Base-by-base conservation (phyloP, 2,113 vertebrate genomes). In the Alethe castanea region DNA sequence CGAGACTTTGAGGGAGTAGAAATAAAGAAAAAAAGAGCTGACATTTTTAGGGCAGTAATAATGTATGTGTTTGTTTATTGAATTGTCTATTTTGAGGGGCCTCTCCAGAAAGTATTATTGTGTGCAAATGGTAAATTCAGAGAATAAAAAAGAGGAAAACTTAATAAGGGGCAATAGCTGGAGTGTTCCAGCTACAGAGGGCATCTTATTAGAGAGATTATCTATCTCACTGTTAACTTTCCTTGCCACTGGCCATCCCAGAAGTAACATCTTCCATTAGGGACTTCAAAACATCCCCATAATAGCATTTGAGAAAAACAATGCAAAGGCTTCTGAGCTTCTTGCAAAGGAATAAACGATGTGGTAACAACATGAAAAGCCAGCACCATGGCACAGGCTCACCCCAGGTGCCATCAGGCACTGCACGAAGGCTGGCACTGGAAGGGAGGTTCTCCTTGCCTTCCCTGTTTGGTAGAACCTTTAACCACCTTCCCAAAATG, bases 31-130 rank as follows among this genome's bases (percentile, higher is more conserved):
- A 66, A 42, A 35, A 40, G 28, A 38, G 18, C n/a, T 61, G 42
- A 60, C 47, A 11, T 29, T 94, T 93, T 94, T 50, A 36, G 4
- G 7, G 48, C 79, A 92, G 67, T 88, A 89, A 47, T 95, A 88
- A 79, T 91, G 88, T 69, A 25, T 67, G 23, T 92, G 56, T 92
- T 90, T 96, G 83, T 97, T 93, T 88, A 44, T 66, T 71, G 69
- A 64, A 81, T 81, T 86, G 17, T 66, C 9, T 93, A 40, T 91
- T 92, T 78, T 67, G 40, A 71, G 74, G n/a, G 17, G 23, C n/a
- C 90, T 95, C 67, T 71, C 52, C 45, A 65, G 54, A 67, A 91
- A 69, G 31, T 42, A 69, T 59, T 74, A 36, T 56, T 67, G 23
- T 67, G 60, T 77, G 60, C 45, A 62, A 81, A 77, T 81, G 69